Conservation (phyloP, 2,113 vertebrate species). For the Turnix velox region DNA sequence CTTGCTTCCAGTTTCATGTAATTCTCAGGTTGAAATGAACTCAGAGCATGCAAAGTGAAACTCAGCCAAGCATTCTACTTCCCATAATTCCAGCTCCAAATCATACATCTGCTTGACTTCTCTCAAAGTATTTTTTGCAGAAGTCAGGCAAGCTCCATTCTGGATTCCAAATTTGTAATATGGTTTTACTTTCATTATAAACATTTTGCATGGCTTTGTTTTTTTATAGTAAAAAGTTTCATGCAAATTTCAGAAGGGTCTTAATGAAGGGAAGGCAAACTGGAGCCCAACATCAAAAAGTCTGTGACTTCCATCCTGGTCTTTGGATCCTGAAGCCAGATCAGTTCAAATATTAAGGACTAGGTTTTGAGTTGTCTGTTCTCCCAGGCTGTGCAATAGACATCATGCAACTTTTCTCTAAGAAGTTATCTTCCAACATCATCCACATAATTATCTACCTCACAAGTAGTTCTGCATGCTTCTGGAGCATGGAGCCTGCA, state of each 20-base stretch:
- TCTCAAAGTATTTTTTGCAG: not conserved
- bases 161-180: not conserved
- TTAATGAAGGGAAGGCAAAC: not conserved
- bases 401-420: not conserved
- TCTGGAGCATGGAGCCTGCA: not conserved
- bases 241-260: not conserved
- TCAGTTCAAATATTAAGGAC: not conserved
- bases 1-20: slow-evolving; percentile 11
- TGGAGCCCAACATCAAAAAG: not conserved
- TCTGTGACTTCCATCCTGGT: not conserved
- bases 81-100: not conserved
- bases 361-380: not conserved
- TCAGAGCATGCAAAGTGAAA: not conserved
- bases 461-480: not conserved
- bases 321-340: not conserved
- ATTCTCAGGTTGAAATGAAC: slow-evolving; percentile 29
- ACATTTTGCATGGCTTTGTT: not conserved
- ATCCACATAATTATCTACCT: not conserved
- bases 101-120: not conserved
- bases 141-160: not conserved
- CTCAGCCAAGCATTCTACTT: not conserved
- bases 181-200: slow-evolving; percentile 17
- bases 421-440: not conserved
- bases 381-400: not conserved
- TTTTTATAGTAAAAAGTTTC: slow-evolving; percentile 1